Evolutionary conservation across 2,888 invertebrate species (phyloP).

Genomic region (Drosophila limbata): DNA sequence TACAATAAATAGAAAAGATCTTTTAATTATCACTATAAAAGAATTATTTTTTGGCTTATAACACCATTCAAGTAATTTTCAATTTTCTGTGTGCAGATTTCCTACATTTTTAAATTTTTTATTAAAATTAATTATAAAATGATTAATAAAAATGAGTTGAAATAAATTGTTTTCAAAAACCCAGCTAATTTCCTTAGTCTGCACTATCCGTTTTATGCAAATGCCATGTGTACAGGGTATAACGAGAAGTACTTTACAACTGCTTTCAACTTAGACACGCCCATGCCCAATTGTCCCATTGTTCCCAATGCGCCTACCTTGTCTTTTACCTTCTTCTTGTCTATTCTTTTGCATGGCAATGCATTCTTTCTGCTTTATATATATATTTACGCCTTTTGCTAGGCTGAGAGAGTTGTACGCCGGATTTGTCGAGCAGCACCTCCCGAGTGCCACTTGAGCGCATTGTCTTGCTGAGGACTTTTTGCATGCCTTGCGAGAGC

Average conservation of each 20-base stretch:
- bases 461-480: constrained; percentile 57
- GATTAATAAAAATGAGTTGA: too few species aligned
- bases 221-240: constrained; percentile 17
- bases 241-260: constrained; percentile 36
- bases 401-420: constrained; percentile 30
- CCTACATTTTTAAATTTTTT: too few species aligned
- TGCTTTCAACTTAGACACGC: constrained; percentile 70
- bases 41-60: too few species aligned
- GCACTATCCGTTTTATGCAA: background rate
- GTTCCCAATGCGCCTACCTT: constrained; percentile 42
- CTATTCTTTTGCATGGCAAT: constrained; percentile 12
- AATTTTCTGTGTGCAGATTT: too few species aligned
- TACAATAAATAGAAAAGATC: too few species aligned
- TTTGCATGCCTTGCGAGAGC: constrained; percentile 49
- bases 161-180: too few species aligned
- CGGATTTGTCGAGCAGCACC: constrained; percentile 68
- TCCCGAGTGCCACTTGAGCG: constrained; percentile 50
- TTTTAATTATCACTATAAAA: too few species aligned
- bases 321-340: constrained; percentile 4
- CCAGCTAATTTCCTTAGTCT: background rate
- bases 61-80: too few species aligned
- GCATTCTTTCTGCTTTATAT: constrained; percentile 7
- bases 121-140: too few species aligned
- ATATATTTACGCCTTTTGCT: constrained; percentile 52
- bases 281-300: constrained; percentile 56